Evolutionary conservation across 1,140 invertebrate species (phyloP).

Genomic region (Heliothis subflexa): DNA sequence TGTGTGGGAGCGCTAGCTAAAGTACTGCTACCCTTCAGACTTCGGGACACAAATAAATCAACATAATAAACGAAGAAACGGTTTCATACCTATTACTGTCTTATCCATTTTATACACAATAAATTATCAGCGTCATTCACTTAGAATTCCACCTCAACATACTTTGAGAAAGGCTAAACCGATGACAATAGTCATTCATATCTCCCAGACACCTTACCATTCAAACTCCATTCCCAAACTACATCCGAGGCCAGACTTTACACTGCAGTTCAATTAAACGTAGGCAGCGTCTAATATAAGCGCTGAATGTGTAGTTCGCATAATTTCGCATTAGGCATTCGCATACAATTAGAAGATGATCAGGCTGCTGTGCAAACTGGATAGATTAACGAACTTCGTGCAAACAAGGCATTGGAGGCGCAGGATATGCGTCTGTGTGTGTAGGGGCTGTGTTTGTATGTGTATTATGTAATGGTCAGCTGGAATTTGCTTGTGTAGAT

Average conservation of each 20-base stretch:
- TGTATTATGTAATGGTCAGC: background rate
- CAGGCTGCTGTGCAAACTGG: conserved; percentile 40
- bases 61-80: no score
- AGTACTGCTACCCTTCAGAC: no score
- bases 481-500: background rate
- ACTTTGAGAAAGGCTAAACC: no score
- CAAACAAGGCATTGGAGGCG: conserved; percentile 38
- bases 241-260: background rate
- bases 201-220: no score
- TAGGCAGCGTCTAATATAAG: conserved; percentile 5
- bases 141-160: background rate
- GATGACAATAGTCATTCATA: no score
- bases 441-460: background rate
- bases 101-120: background rate
- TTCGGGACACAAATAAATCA: no score
- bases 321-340: conserved; percentile 50
- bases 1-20: no score
- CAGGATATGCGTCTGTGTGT: background rate
- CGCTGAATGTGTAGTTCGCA: conserved; percentile 32
- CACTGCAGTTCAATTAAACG: conserved; percentile 18
- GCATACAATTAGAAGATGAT: conserved; percentile 54
- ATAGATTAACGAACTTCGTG: conserved; percentile 47
- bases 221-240: no score
- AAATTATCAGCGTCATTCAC: background rate
- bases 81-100: background rate